Evolutionary conservation across 1,140 invertebrate species (phyloP).

Genomic region (Bombyx mandarina): DNA sequence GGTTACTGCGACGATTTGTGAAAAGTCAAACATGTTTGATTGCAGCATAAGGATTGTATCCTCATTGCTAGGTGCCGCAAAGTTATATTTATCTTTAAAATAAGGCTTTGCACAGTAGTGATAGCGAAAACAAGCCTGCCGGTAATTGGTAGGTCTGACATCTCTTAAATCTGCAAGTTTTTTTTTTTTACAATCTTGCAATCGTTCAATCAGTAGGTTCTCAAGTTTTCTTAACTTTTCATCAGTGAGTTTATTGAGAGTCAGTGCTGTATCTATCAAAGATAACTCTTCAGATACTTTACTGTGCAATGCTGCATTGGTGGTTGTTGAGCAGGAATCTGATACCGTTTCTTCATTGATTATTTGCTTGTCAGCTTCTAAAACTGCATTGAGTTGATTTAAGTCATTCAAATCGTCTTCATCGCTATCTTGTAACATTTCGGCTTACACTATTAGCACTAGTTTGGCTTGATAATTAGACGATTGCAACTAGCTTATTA

Average conservation of each 20-base stretch:
- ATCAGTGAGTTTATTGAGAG: constrained; percentile 41
- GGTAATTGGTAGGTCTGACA: constrained; percentile 13
- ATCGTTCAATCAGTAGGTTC: constrained; percentile 24
- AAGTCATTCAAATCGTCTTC: constrained; percentile 35
- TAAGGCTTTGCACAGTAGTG: constrained; percentile 49
- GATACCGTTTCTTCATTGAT: constrained; percentile 13
- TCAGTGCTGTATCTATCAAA: constrained; percentile 34
- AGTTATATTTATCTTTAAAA: constrained; percentile 45
- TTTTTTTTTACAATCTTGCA: constrained; percentile 36
- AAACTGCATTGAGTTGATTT: constrained; percentile 25
- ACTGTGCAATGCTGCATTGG: background rate
- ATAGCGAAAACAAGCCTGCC: constrained; percentile 31
- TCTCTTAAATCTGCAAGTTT: constrained; percentile 22
- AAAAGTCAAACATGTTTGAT: constrained; percentile 49
- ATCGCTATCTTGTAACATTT: constrained; percentile 20
- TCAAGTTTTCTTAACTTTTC: constrained; percentile 43
- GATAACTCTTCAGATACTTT: constrained; percentile 15
- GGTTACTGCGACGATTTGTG: constrained; percentile 27
- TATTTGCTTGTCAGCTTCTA: constrained; percentile 19
- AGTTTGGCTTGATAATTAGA: too few relatives aligned
- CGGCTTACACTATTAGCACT: too few relatives aligned
- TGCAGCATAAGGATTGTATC: constrained; percentile 42
- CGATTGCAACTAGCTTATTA: too few relatives aligned
- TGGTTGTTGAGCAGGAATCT: background rate
- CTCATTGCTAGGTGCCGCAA: constrained; percentile 45